These are phyloP conservation scores for Branchipolynoe longqiensis DNA, from an alignment of 2,888 invertebrate genomes.

Conservation along the genomic window DNA sequence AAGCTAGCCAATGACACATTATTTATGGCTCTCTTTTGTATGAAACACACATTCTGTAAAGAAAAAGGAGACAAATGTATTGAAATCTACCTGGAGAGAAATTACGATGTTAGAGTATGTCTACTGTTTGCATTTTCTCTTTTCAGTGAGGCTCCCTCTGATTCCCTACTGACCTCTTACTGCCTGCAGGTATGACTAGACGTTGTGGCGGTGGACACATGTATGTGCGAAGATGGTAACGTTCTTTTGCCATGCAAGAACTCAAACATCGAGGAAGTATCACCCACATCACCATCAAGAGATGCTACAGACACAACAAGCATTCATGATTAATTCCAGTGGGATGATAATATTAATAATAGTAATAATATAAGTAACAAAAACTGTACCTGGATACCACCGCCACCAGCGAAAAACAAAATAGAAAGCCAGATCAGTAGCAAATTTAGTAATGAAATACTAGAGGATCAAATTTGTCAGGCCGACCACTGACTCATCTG, in stretches of 20 bases:
- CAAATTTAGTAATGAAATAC: too few relatives aligned
- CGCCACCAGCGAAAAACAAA: not conserved
- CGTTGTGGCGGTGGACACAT: slow-evolving; percentile 42
- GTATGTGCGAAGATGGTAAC: slow-evolving; percentile 25
- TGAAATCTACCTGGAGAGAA: not conserved
- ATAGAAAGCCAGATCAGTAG: too few relatives aligned
- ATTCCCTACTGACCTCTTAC: too few relatives aligned
- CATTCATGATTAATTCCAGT: slow-evolving; percentile 12
- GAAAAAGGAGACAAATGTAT: not conserved
- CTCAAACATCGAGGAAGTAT: slow-evolving; percentile 23
- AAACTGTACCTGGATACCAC: not conserved
- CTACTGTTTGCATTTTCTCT: not conserved
- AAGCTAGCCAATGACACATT: not conserved
- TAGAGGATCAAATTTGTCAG: too few relatives aligned
- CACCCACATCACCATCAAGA: slow-evolving; percentile 32
- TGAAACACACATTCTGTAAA: not conserved
- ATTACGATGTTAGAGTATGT: not conserved
- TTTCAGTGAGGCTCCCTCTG: slow-evolving; percentile 36
- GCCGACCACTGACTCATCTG: too few relatives aligned
- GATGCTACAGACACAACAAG: slow-evolving; percentile 37
- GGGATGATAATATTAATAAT: too few relatives aligned
- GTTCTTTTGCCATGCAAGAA: slow-evolving; percentile 13
- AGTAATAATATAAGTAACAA: too few relatives aligned
- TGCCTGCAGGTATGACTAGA: slow-evolving; percentile 41
- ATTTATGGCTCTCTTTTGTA: not conserved